Evolutionary conservation across 2,113 vertebrate genomes (phyloP).

Genomic region (Phyllostomus discolor): DNA sequence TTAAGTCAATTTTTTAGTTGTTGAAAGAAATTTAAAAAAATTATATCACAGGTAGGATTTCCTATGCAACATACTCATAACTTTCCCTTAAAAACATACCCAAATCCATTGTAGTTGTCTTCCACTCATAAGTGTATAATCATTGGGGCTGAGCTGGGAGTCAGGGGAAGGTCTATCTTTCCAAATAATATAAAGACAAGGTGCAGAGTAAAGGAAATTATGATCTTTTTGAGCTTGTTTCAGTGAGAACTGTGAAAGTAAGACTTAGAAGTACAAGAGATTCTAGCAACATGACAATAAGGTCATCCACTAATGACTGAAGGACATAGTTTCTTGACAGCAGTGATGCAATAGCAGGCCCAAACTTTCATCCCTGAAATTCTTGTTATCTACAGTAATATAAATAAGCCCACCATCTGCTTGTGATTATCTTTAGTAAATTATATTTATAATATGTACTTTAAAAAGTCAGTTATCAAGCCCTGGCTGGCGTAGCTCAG

Average conservation of each 20-base stretch:
- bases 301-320: background rate
- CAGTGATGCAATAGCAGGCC: background rate
- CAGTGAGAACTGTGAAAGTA: background rate
- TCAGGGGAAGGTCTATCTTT: background rate
- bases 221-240: background rate
- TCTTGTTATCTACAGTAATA: background rate
- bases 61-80: background rate
- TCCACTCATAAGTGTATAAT: background rate
- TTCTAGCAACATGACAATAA: background rate
- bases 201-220: background rate
- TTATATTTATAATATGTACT: background rate
- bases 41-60: rapidly evolving
- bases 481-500: too few relatives aligned
- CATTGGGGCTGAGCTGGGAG: rapidly evolving
- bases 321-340: background rate
- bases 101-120: background rate
- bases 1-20: constrained; percentile 13
- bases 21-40: background rate
- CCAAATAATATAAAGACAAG: background rate
- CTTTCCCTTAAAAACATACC: background rate
- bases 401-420: background rate
- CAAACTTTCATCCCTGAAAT: background rate
- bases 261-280: background rate
- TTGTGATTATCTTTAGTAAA: background rate
- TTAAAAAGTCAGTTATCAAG: background rate